Base-by-base conservation (phyloP, 2,888 invertebrate species). In the Pammene aurita region DNA sequence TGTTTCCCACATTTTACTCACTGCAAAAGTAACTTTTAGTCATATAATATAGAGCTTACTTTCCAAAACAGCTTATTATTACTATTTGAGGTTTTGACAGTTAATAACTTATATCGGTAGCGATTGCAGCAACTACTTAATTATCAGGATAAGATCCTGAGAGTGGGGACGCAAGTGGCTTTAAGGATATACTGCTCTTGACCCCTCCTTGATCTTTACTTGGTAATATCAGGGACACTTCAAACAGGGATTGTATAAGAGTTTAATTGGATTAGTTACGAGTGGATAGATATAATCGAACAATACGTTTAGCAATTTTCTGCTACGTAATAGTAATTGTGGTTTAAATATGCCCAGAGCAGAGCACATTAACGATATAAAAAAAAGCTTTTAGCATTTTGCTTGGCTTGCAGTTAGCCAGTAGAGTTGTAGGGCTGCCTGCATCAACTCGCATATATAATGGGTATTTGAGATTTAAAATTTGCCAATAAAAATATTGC, bases 81-180 rank as follows among this genome's bases (percentile, higher is more conserved):
- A 13, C 13, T 26, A 13, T 41, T 13, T 26, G 62, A 52, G 41
- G 26, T n/a, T 18, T 6, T 6, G 41, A 50, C n/a, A 26, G 18
- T 16, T n/a, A n/a, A 26, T 18, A n/a, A 5, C 13, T 52, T 16
- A 50, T 41, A 88, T 86, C 83, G 81, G 79, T 77, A 81, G 81
- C 83, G 83, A 88, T 86, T 83, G 84, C 80, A 80, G 78, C 77
- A 81, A 83, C 83, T 86, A 84, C 86, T 88, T 89, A 86, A 88
- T 89, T 89, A 88, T 84, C 38, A 46, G 58, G 69, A 65, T 69
- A 65, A 65, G 69, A 69, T 54, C 69, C 69, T 7, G 34, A 42
- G 67, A 60, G 69, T 67, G 62, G 64, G 63, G 52, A 56, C 68
- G 68, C 58, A 73, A 80, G 80, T 78, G 79, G 77, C 78, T 78